phyloP scores from a whole-genome alignment of 2,888 invertebrate species.

The Acanthosepion lycidas region DNA sequence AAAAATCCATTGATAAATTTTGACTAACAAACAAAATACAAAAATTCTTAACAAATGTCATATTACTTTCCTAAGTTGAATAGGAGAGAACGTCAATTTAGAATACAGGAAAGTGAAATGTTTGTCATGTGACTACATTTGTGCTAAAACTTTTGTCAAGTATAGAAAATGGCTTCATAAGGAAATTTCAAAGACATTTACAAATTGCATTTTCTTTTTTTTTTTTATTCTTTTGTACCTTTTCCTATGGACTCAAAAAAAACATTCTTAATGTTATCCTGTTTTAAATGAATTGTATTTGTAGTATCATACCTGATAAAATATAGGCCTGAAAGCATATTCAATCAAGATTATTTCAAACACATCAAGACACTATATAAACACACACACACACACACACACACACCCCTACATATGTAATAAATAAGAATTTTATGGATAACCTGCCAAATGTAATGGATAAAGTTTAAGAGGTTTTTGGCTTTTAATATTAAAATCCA shows the following conservation, averaged over 20 bases:
- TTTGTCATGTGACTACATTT: conserved; percentile 24
- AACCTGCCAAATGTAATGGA: neutral
- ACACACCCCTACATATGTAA: neutral
- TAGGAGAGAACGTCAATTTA: neutral
- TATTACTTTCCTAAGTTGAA: neutral
- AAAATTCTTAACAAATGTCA: neutral
- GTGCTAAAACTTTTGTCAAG: neutral
- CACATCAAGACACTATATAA: neutral
- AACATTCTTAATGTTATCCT: neutral
- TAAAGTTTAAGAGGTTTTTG: neutral
- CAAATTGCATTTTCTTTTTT: neutral
- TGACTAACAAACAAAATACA: neutral
- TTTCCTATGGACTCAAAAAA: neutral
- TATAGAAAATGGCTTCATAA: neutral
- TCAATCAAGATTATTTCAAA: neutral
- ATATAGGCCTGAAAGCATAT: neutral
- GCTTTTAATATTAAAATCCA: conserved; percentile 9
- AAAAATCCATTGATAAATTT: neutral
- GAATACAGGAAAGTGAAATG: neutral
- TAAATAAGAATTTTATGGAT: neutral
- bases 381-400: neutral
- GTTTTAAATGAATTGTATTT: neutral
- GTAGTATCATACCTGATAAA: neutral
- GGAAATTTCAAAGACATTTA: neutral
- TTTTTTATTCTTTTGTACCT: neutral